Evolutionary conservation across 1,140 invertebrate species (phyloP).

Genomic region (Bombus soroeensis): DNA sequence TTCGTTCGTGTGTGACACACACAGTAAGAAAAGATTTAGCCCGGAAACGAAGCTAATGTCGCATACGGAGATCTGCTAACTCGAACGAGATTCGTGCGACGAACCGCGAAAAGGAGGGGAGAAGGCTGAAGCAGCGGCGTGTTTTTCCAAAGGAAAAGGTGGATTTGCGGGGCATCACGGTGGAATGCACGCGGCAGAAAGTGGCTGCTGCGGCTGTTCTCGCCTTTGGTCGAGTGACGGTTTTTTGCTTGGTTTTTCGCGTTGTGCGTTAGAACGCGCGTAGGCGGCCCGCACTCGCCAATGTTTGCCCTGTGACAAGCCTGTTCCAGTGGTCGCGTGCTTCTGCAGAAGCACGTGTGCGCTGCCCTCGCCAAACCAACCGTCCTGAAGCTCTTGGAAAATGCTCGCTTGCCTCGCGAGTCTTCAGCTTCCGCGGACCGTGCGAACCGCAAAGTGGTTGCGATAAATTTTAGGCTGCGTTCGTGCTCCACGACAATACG

Average conservation of each 20-base stretch:
- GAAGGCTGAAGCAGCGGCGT: not conserved
- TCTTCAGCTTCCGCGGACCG: not conserved
- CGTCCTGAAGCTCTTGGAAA: not conserved
- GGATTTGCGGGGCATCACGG: not conserved
- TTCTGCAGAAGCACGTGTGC: conserved; percentile 16
- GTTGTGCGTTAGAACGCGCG: not conserved
- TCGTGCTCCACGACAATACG: no score
- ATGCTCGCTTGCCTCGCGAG: not conserved
- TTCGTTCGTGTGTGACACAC: no score
- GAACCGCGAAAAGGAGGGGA: not conserved
- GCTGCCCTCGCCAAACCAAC: conserved; percentile 8
- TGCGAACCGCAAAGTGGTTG: not conserved
- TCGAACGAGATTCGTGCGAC: not conserved
- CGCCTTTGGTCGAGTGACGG: conserved; percentile 6
- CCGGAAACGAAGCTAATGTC: not conserved
- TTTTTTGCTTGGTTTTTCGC: conserved; percentile 8
- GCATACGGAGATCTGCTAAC: not conserved
- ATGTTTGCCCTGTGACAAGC: conserved; percentile 8
- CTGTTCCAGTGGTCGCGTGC: not conserved
- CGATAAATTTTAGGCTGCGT: not conserved
- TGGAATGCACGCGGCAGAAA: conserved; percentile 10
- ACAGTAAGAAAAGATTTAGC: no score
- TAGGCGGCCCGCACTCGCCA: not conserved
- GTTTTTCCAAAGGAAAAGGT: conserved; percentile 6
- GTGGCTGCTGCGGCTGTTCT: not conserved